Evolutionary conservation across 2,113 vertebrate species (phyloP), one percentile per base, ranked within the genome.

Genomic region (Anguilla rostrata): DNA sequence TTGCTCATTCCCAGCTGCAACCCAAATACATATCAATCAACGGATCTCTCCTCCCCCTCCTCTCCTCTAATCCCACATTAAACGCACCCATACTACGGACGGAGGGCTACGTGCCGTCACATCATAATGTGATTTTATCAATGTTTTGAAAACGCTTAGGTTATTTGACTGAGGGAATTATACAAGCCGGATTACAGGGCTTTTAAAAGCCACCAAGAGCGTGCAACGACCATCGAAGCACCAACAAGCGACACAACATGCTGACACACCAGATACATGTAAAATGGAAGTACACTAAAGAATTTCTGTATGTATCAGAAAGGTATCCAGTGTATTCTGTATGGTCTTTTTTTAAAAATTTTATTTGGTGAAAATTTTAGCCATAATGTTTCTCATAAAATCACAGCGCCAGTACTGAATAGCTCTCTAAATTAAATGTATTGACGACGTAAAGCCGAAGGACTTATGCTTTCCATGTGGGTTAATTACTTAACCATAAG

Each of bases 1-100:
- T 75, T 75, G 71, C 71, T 29, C 71, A 34, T 75, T n/a, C 71
- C 71, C 71, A 75, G 71, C 29, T 75, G n/a, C n/a, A 39, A 20
- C 56, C 29, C 56, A 66, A 66, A 66, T 26, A 66, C 82, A 43
- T 39, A 78, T 79, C 41, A 56, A 9, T 66, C 34, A 14, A 39
- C 63, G 12, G 43, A 53, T 41, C 83, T 5, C 3, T 89, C 60
- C 29, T 49, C 78, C 82, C 8, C 60, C 11, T 49, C 75, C 78
- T 66, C 16, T 85, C n/a, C 81, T 83, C 84, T 89, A 90, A 90
- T 91, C 89, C 81, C 83, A 43, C 82, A 87, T 87, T 83, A 86
- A 2, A 57, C 71, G 86, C 85, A 90, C 81, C 86, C 87, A 66
- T 66, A 40, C 29, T 34, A 75, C 26, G 71, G 71, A 26, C 20